phyloP scores from a whole-genome alignment of 1,140 invertebrate species.

The Mercenaria mercenaria region DNA sequence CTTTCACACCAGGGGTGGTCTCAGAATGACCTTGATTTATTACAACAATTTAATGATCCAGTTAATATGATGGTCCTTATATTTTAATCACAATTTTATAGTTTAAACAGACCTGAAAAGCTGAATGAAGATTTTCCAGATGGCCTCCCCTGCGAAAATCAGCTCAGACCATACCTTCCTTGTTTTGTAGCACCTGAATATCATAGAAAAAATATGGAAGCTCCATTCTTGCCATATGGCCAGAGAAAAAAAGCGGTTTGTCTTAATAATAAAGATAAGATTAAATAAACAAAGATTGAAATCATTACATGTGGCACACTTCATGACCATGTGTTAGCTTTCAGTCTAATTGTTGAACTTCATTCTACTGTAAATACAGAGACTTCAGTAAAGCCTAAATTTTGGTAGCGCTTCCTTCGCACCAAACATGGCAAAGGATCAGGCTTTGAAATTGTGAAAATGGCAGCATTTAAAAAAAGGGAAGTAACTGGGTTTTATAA shows the following conservation, averaged over 20 bases:
- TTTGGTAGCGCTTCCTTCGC: too few relatives aligned
- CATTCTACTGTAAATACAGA: too few relatives aligned
- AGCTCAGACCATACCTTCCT: neutral
- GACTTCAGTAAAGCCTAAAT: too few relatives aligned
- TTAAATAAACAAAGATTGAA: conserved; percentile 13
- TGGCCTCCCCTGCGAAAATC: neutral
- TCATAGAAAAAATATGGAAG: neutral
- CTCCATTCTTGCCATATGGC: conserved; percentile 3
- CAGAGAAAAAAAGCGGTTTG: neutral
- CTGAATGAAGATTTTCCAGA: conserved; percentile 17
- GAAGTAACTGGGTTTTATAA: too few relatives aligned
- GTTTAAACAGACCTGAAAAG: neutral
- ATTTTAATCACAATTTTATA: conserved; percentile 10
- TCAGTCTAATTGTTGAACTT: too few relatives aligned
- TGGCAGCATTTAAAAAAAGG: too few relatives aligned
- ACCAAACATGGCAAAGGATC: too few relatives aligned
- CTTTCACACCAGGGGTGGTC: neutral
- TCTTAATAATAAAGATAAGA: conserved; percentile 9
- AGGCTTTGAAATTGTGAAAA: too few relatives aligned
- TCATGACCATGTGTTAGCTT: neutral
- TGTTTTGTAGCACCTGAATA: conserved; percentile 12
- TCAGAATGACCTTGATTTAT: neutral
- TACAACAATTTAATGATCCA: neutral
- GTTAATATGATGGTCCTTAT: conserved; percentile 1
- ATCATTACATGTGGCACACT: conserved; percentile 34